Evolutionary conservation across 2,113 vertebrate genomes (phyloP).

Genomic region (Heterotilapia buettikoferi): DNA sequence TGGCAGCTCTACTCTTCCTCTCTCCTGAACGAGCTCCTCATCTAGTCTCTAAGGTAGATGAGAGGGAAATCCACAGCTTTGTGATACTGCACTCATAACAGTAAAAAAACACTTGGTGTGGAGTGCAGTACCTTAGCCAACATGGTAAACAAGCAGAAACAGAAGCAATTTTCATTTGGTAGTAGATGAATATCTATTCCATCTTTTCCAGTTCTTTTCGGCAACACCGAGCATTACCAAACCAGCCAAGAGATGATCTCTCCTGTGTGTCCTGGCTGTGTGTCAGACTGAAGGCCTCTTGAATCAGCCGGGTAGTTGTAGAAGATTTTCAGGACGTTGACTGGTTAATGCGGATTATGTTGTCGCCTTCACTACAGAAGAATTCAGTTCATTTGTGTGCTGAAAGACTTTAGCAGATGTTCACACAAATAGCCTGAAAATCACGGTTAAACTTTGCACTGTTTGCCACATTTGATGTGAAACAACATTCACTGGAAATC

Average conservation of each 20-base stretch:
- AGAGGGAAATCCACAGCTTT: neutral
- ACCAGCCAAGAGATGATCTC: neutral
- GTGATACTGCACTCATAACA: neutral
- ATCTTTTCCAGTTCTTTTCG: neutral
- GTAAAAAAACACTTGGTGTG: neutral
- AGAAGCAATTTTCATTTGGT: neutral
- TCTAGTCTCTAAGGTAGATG: neutral
- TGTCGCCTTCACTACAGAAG: neutral
- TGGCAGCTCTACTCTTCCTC: neutral
- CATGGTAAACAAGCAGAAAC: neutral
- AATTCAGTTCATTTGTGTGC: accelerated
- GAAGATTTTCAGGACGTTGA: neutral
- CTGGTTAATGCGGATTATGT: neutral
- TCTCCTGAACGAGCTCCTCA: neutral
- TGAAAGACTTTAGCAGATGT: neutral
- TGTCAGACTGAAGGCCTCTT: neutral
- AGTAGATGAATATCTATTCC: neutral
- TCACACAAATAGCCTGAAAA: neutral
- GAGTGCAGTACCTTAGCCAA: neutral
- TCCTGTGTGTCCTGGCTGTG: neutral
- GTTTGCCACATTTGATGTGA: neutral
- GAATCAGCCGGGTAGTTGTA: neutral
- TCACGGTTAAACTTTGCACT: accelerated
- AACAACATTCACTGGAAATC: neutral
- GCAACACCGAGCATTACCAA: neutral